Base-by-base conservation (phyloP, 2,797 vertebrate genomes). In the Xenops minutus region DNA sequence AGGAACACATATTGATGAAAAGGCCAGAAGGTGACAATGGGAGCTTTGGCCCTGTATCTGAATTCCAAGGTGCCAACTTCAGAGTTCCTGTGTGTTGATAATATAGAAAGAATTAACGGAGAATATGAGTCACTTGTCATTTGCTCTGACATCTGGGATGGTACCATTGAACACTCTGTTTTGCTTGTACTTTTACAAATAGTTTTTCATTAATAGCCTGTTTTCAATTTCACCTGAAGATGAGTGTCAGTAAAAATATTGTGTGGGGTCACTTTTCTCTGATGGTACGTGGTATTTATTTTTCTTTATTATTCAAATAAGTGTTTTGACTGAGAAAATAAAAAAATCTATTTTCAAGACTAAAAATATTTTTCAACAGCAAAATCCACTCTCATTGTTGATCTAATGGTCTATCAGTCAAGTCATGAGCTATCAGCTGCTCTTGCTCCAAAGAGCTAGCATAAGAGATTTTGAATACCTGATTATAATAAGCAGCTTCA, bases 301-400 rank as follows among this genome's bases (percentile, higher is more conserved):
- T 89, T 55, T 78, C 15, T 37, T 61, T 88, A 89, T 76, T 75
- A 32, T 85, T 77, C 10, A 85, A 95, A 89, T 63, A 76, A 41
- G 21, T 85, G 44, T 19, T 97, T 96, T 79, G 62, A 94, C 63
- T 88, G 59, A 85, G 84, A 58, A 93, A 88, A 93, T 44, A 61
- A 41, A 71, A 14, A 55, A 91, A 92, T 84, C 11, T 66, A 36
- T 86, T 97, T 93, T 93, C 21, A 74, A 74, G n/a, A 49, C 26
- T 27, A 56, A 41, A 51, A 9, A 1, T 2, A 9, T 23, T 74
- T 85, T 93, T 61, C 46, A 90, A 39, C n/a, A n/a, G 34, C 83
- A 72, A 93, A 94, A 95, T 81, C 41, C 14, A 88, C 29, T 77
- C 9, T 3, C 29, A 74, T 46, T 63, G 52, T 91, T 96, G 43